Evolutionary conservation across 2,888 invertebrate species (phyloP).

Genomic region (Caenorhabditis imperialis): DNA sequence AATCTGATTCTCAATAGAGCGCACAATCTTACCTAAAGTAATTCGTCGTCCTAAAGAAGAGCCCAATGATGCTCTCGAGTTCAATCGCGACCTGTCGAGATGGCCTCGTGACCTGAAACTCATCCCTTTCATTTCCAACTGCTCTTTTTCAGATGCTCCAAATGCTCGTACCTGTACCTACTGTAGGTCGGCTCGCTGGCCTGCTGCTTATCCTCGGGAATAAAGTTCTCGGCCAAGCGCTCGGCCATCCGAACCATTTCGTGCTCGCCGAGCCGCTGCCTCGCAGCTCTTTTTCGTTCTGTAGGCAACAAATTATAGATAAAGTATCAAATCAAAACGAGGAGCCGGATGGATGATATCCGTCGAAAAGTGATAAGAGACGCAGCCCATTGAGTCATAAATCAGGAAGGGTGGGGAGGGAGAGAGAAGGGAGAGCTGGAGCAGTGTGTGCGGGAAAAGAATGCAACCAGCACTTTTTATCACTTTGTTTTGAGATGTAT

Average conservation of each 20-base stretch:
- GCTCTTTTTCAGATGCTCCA: neutral
- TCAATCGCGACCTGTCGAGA: conserved; percentile 31
- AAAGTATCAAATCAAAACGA: conserved; percentile 38
- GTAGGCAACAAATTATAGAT: conserved; percentile 32
- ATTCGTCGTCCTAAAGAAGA: conserved; percentile 35
- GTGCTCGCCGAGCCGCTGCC: conserved; percentile 17
- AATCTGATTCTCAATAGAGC: too few species aligned
- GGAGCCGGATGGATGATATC: conserved; percentile 14
- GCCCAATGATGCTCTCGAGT: conserved; percentile 44
- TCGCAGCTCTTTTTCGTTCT: conserved; percentile 38
- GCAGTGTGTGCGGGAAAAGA: too few species aligned
- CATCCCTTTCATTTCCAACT: neutral
- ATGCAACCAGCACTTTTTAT: conserved; percentile 50
- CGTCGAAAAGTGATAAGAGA: conserved; percentile 28
- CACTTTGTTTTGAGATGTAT: conserved; percentile 29
- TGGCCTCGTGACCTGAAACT: conserved; percentile 22
- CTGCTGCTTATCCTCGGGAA: conserved; percentile 44
- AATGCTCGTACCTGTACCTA: conserved; percentile 25
- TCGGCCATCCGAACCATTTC: conserved; percentile 58
- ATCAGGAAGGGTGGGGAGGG: conserved; percentile 37
- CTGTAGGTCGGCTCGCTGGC: conserved; percentile 32
- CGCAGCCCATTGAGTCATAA: conserved; percentile 41
- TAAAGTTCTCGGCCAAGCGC: conserved; percentile 54
- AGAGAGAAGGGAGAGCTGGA: conserved; percentile 7
- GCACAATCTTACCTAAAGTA: conserved; percentile 20